A percentile compares a stretch with the other conserved stretches of the same genome.
Conservation (phyloP, 30 jellyfish, hydroid and myxozoan genomes). For the Rhopilema esculentum region DNA sequence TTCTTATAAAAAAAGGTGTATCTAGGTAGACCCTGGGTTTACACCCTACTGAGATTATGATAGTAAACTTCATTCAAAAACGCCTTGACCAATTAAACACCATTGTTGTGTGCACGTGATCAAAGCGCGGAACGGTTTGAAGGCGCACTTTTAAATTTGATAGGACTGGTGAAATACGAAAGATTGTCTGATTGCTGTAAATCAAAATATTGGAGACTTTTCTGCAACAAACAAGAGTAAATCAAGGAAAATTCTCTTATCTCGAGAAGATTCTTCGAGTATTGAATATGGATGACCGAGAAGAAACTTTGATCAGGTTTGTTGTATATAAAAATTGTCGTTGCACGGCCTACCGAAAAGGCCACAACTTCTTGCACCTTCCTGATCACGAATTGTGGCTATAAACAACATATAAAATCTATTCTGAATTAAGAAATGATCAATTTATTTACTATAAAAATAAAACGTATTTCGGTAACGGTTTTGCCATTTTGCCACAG, state of each 20-base stretch:
- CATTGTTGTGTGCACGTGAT: constrained; percentile 18
- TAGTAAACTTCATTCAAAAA: background rate
- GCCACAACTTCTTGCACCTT: too few relatives aligned
- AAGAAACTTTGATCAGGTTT: background rate
- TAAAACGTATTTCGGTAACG: background rate
- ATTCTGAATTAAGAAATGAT: too few relatives aligned
- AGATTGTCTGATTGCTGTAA: background rate
- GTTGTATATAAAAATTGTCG: background rate
- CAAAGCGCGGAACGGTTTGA: constrained; percentile 36
- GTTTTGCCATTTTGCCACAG: background rate
- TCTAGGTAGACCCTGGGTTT: too few relatives aligned
- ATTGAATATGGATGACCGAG: background rate
- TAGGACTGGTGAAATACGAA: background rate
- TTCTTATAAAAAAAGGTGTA: background rate
- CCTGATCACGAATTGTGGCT: too few relatives aligned
- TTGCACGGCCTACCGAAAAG: background rate
- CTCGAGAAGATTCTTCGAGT: too few relatives aligned
- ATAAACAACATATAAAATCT: too few relatives aligned
- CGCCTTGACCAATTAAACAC: background rate
- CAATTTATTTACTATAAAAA: too few relatives aligned
- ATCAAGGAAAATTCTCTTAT: background rate
- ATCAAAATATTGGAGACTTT: background rate
- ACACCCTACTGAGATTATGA: too few relatives aligned
- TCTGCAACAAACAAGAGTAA: too few relatives aligned
- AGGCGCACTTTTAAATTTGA: constrained; percentile 14